Conservation (phyloP, 2,888 invertebrate species). For the Caenorhabditis sulstoni region DNA sequence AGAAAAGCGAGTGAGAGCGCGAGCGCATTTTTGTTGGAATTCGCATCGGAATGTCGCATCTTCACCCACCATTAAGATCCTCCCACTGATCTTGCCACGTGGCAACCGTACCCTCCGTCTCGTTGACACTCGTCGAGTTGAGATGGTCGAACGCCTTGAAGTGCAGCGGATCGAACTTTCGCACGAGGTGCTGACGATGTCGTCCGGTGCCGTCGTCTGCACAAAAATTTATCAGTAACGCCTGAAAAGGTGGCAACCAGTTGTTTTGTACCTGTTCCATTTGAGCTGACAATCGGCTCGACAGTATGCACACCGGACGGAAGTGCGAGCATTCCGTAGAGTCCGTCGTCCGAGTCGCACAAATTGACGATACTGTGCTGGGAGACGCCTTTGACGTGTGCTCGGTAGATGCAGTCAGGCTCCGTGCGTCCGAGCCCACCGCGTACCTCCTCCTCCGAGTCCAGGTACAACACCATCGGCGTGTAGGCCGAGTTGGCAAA, state of each 20-base stretch:
- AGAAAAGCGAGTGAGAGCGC: slow-evolving; percentile 5
- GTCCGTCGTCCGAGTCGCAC: slow-evolving; percentile 75
- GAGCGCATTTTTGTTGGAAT: no score
- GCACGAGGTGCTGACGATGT: slow-evolving; percentile 52
- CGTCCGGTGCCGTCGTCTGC: slow-evolving; percentile 42
- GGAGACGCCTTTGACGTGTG: slow-evolving; percentile 67
- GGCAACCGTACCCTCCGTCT: slow-evolving; percentile 20
- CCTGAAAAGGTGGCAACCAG: background rate
- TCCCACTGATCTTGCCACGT: slow-evolving; percentile 55
- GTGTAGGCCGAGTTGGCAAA: slow-evolving; percentile 63
- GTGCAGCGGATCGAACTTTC: slow-evolving; percentile 56
- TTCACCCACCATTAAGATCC: slow-evolving; percentile 57
- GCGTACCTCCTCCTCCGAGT: slow-evolving; percentile 69
- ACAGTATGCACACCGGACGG: slow-evolving; percentile 76
- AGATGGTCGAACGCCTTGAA: slow-evolving; percentile 61
- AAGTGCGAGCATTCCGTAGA: slow-evolving; percentile 78
- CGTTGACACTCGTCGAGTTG: slow-evolving; percentile 48
- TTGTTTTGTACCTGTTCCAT: slow-evolving; percentile 26
- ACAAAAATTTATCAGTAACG: background rate
- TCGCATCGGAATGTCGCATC: no score
- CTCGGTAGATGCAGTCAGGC: slow-evolving; percentile 74
- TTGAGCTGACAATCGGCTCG: slow-evolving; percentile 68
- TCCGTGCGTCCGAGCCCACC: slow-evolving; percentile 66
- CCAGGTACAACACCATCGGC: slow-evolving; percentile 75
- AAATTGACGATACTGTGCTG: slow-evolving; percentile 77